Evolutionary conservation across 2,888 invertebrate genomes (phyloP), one percentile per base, ranked within the genome.

Genomic region (Acholoe squamosa): DNA sequence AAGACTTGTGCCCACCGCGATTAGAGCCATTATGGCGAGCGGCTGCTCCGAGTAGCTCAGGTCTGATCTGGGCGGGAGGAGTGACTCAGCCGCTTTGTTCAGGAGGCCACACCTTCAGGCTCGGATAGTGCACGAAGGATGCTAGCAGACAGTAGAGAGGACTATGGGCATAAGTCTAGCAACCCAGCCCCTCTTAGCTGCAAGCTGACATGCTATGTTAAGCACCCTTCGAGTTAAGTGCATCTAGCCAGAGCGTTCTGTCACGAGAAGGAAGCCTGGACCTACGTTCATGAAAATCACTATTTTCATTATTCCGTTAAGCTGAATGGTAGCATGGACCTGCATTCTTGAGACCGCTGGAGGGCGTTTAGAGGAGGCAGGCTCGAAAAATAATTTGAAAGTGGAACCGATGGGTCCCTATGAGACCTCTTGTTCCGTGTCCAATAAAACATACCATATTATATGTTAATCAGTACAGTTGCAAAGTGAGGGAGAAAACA

Each of bases 281-380:
- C 22, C 25, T 28, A 33, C 16, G 80, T 80, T 34, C 80, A 80
- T 43, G 80, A 80, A 34, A 43, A 80, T 76, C 16, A 80, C 43
- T 43, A 80, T 80, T 80, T 80, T 80, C 80, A 80, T 80, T 33
- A 76, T 76, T 31, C 76, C 76, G 61, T 28, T 76, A 28, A n/a
- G 76, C 76, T 76, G 76, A 76, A 76, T 31, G 5, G 31, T 76
- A 1, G 31, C 31, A 5, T 31, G 25, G n/a, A 76, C 76, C 33
- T 80, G 80, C 33, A 34, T 34, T n/a, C 71, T 71, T 14, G 22
- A 33, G 14, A 80, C 80, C 16, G 14, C 43, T 80, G 80, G 25
- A 22, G 43, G 80, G 33, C 34, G 19, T 80, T 80, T 71, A 3
- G 5, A 22, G 80, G 34, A 34, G 33, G 33, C 80, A 34, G 80